Percentiles rank a stretch among this genome's conserved stretches.
Evolutionary conservation across 2,113 vertebrate species (phyloP).

Genomic region (Tauraco erythrolophus): DNA sequence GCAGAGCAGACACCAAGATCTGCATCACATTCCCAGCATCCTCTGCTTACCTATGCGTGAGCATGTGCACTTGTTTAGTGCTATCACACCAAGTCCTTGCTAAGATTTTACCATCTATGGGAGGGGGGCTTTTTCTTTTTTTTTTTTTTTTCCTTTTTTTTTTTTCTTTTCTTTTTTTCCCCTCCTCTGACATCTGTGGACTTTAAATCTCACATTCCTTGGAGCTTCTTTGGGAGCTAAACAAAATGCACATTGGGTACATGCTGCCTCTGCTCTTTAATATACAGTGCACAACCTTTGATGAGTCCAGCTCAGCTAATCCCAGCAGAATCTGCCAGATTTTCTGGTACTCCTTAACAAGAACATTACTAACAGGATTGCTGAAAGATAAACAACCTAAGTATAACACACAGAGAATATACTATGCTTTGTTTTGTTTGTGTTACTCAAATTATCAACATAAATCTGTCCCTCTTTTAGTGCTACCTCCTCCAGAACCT

Average conservation of each 20-base stretch:
- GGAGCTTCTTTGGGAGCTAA: background rate
- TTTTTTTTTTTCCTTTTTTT: too few relatives aligned
- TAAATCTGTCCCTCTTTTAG: background rate
- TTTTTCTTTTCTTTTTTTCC: rapidly evolving
- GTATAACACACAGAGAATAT: background rate
- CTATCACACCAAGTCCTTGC: background rate
- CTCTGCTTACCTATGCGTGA: background rate
- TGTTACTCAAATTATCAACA: background rate
- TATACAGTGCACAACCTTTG: rapidly evolving
- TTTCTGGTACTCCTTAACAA: background rate
- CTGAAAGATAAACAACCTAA: background rate
- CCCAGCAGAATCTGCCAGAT: background rate
- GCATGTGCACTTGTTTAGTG: too few relatives aligned
- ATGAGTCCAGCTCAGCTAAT: background rate
- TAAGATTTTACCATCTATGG: background rate
- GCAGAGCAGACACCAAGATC: background rate
- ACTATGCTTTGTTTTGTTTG: background rate
- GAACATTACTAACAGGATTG: background rate
- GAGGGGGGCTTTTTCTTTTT: background rate
- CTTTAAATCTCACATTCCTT: background rate
- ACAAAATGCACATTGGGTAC: background rate
- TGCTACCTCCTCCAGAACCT: background rate
- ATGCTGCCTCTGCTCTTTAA: background rate
- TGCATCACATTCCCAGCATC: background rate
- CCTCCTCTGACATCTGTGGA: background rate